phyloP scores from a whole-genome alignment of 2,888 invertebrate genomes.

The Eurytoma adleriae region DNA sequence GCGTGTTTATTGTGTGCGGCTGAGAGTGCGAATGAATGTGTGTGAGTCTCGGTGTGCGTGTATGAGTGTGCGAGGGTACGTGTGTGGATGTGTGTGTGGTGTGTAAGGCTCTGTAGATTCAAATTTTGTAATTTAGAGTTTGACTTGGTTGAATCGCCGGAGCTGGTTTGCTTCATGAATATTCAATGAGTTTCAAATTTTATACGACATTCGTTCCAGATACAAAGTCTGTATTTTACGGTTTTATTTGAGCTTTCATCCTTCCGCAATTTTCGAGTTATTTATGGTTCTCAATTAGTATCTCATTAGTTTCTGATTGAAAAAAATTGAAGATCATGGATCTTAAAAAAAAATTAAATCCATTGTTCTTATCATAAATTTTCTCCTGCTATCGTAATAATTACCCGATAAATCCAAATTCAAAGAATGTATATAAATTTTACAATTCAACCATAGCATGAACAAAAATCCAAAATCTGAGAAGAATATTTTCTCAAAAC shows the following conservation, averaged over 20 bases:
- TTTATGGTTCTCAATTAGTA: not conserved
- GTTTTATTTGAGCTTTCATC: constrained; percentile 24
- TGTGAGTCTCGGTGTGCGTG: not conserved
- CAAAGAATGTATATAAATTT: no score
- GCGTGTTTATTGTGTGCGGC: not conserved
- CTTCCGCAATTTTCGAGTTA: not conserved
- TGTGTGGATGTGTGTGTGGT: not conserved
- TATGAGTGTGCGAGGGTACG: not conserved
- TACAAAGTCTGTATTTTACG: constrained; percentile 20
- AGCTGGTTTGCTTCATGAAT: constrained; percentile 39
- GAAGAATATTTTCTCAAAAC: no score
- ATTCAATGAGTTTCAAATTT: constrained; percentile 28
- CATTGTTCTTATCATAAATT: no score
- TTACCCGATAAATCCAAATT: no score
- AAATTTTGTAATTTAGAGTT: no score
- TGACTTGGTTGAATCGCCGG: not conserved
- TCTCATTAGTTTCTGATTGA: no score
- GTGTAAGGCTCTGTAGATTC: not conserved
- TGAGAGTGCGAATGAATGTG: not conserved
- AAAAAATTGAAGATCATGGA: no score
- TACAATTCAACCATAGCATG: no score
- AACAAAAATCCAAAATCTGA: no score
- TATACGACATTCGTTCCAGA: constrained; percentile 7
- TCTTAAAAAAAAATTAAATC: no score
- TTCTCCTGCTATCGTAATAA: no score